phyloP scores from a whole-genome alignment of 2,113 vertebrate genomes.

The Fulica atra region DNA sequence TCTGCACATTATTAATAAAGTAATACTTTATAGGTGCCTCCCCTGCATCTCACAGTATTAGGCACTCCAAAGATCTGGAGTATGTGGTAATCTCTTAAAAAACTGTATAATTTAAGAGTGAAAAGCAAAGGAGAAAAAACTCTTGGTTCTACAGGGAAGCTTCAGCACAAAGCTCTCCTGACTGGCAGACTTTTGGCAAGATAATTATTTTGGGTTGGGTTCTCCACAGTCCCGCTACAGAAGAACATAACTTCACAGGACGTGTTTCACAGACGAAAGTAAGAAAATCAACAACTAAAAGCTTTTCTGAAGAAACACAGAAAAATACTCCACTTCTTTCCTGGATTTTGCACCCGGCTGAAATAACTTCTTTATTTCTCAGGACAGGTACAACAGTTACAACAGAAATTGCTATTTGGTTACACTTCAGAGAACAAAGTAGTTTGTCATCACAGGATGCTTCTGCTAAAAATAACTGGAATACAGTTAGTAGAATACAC shows the following conservation, averaged over 20 bases:
- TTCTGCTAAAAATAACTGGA: neutral
- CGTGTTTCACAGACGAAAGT: neutral
- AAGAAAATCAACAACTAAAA: neutral
- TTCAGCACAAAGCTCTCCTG: neutral
- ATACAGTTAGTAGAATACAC: fast-evolving
- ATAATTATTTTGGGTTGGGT: neutral
- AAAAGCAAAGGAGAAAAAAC: neutral
- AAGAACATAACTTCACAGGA: neutral
- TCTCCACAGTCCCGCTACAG: neutral
- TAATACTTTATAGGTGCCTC: neutral
- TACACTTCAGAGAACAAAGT: neutral
- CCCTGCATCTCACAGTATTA: neutral
- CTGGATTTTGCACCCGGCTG: neutral
- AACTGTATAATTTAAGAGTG: neutral
- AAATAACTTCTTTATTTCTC: neutral
- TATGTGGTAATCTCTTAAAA: neutral
- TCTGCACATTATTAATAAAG: neutral
- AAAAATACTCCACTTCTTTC: neutral
- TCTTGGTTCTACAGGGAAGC: neutral
- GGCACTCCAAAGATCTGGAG: neutral
- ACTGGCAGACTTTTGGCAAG: fast-evolving
- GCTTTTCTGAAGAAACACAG: neutral
- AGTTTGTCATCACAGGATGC: neutral
- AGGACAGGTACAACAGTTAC: neutral
- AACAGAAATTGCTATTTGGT: neutral